Evolutionary conservation across 2,888 invertebrate genomes (phyloP).

Genomic region (Margaritifera margaritifera): DNA sequence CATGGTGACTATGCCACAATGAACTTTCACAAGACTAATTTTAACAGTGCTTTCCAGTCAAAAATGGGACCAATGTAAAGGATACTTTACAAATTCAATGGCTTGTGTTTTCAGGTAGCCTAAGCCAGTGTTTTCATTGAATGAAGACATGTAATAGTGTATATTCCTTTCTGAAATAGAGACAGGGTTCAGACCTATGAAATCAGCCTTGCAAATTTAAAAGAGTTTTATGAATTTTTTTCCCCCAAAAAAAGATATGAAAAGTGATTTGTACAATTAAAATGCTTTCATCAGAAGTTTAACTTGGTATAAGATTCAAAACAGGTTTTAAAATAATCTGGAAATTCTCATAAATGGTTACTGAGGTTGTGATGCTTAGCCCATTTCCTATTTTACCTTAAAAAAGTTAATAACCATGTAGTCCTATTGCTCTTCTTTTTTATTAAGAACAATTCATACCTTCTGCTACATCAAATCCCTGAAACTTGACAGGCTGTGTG

Average conservation of each 20-base stretch:
- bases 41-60: too few relatives aligned
- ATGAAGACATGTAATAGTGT: conserved; percentile 99
- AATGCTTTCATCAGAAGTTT: too few relatives aligned
- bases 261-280: too few relatives aligned
- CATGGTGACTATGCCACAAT: neutral
- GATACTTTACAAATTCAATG: conserved; percentile 96
- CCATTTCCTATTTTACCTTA: too few relatives aligned
- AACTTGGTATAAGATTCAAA: too few relatives aligned
- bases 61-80: conserved; percentile 42
- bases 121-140: conserved; percentile 97
- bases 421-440: too few relatives aligned
- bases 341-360: too few relatives aligned
- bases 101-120: conserved; percentile 95
- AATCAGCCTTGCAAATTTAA: neutral
- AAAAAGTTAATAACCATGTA: too few relatives aligned
- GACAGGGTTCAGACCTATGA: neutral
- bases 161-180: conserved; percentile 87
- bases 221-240: too few relatives aligned
- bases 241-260: too few relatives aligned
- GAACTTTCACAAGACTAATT: neutral
- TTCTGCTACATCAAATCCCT: conserved; percentile 96
- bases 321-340: too few relatives aligned
- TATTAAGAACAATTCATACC: conserved; percentile 77
- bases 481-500: conserved; percentile 99
- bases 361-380: too few relatives aligned